Evolutionary conservation across 2,113 vertebrate genomes (phyloP).

Genomic region (Lasiurus borealis): DNA sequence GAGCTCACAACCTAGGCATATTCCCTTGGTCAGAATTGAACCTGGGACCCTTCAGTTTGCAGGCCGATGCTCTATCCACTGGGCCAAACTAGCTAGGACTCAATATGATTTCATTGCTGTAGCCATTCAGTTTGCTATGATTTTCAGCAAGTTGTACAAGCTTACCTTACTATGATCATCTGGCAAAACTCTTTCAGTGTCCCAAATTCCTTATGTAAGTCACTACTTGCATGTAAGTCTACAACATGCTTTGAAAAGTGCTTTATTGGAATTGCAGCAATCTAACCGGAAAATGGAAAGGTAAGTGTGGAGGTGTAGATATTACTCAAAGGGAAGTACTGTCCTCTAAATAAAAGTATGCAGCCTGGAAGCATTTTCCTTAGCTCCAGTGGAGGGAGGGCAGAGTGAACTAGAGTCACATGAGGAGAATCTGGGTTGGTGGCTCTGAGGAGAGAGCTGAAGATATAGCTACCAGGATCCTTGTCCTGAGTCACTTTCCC

Average conservation of each 20-base stretch:
- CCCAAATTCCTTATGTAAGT: constrained; percentile 96
- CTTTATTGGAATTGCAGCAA: constrained; percentile 91
- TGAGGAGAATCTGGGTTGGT: background rate
- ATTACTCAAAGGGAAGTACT: constrained; percentile 95
- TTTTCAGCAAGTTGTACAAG: constrained; percentile 90
- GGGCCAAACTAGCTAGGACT: too few species aligned
- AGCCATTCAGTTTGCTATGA: constrained; percentile 93
- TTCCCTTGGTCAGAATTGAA: too few species aligned
- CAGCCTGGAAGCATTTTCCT: constrained; percentile 96
- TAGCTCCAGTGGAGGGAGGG: background rate
- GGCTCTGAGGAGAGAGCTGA: background rate
- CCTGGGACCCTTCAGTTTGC: too few species aligned
- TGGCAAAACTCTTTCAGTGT: constrained; percentile 97
- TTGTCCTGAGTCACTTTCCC: background rate
- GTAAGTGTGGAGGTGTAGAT: constrained; percentile 90
- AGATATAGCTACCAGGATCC: background rate
- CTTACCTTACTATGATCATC: constrained; percentile 96
- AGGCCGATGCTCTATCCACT: too few species aligned
- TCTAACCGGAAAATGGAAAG: constrained; percentile 93
- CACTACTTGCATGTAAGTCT: constrained; percentile 93
- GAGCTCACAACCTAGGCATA: too few species aligned
- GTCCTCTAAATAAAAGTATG: constrained; percentile 97
- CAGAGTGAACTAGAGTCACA: background rate
- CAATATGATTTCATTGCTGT: constrained; percentile 97
- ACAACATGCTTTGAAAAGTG: constrained; percentile 95